Evolutionary conservation across 1,140 invertebrate species (phyloP), one percentile per base, ranked within the genome.

Genomic region (Drosophila bifasciata): DNA sequence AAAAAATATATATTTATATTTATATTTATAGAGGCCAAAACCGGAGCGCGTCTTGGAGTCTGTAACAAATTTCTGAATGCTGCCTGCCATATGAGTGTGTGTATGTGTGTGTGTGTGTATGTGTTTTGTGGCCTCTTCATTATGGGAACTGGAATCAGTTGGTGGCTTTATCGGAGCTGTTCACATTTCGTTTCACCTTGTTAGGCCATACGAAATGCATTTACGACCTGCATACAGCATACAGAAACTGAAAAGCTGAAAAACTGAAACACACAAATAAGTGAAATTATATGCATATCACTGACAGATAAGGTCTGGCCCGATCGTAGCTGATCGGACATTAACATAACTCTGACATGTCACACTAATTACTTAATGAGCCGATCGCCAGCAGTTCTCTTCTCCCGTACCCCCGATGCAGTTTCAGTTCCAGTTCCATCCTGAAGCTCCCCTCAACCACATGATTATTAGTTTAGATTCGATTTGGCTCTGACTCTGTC

Each of bases 281-380:
- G 64, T 77, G 64, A 85, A 86, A 85, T 81, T 77, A 85, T 85
- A 85, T 85, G 74, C 80, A 85, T 79, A 79, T 68, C 63, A 60
- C 49, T 75, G 51, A 52, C 56, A 73, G 66, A 66, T 68, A 72
- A 71, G 69, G 48, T 44, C 25, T 53, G 19, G 21, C 59, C 28
- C 45, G 53, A 69, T 74, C 58, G 60, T 55, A 56, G 62, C 53
- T 55, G 59, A 66, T 49, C 39, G 44, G 45, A 56, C 79, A 88
- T 90, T 88, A 90, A 90, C 88, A 90, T 90, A 90, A 90, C 88
- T 90, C 58, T 84, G 83, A 74, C 83, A 89, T 91, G 89, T 91
- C 89, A 89, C 89, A 91, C 89, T 91, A 91, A 91, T 91, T 91
- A 91, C 89, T 88, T 90, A 91, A 91, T 90, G 89, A 91, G 70